Evolutionary conservation across 1,140 invertebrate species (phyloP).

Genomic region (Aphis craccivora): DNA sequence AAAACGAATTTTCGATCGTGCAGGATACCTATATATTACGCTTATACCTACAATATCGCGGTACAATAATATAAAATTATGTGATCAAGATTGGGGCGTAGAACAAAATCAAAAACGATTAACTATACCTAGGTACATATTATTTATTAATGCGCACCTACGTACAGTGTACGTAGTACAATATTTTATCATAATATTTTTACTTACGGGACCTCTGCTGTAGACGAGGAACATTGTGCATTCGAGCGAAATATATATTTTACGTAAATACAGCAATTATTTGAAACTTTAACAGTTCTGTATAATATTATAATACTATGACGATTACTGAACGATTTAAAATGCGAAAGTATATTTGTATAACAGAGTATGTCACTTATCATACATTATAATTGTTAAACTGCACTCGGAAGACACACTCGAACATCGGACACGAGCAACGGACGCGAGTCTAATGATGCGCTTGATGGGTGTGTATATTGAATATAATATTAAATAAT

Average conservation of each 20-base stretch:
- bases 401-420: not conserved
- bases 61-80: not conserved
- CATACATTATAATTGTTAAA: not conserved
- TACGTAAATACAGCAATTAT: not conserved
- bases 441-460: not conserved
- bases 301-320: not conserved
- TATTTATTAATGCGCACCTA: too few relatives aligned
- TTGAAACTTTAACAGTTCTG: not conserved
- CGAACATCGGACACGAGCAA: not conserved
- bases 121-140: not conserved
- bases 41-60: not conserved
- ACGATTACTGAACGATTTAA: not conserved
- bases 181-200: not conserved
- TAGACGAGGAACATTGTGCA: conserved; percentile 9
- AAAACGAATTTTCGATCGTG: not conserved
- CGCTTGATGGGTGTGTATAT: not conserved
- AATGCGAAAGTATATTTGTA: not conserved
- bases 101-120: not conserved
- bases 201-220: not conserved
- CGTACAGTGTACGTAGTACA: not conserved
- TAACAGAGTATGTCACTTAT: too few relatives aligned
- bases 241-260: not conserved
- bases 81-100: not conserved
- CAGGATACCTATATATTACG: not conserved
- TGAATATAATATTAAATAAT: not conserved